Base-by-base conservation (phyloP, 2,797 vertebrate genomes). In the Ctenochaetus hawaiiensis region DNA sequence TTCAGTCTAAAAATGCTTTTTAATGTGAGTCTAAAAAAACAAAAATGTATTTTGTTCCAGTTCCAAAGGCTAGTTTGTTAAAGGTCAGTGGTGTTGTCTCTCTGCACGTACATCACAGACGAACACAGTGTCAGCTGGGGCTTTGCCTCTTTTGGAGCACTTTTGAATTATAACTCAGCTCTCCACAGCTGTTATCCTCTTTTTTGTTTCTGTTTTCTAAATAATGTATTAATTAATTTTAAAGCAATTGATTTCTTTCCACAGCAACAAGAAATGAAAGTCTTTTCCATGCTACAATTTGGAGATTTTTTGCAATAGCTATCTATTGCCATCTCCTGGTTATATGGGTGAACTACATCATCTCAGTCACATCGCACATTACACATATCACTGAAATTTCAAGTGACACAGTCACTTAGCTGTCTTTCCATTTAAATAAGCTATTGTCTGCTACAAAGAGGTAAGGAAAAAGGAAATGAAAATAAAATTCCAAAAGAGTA, bases 291-390 rank as follows among this genome's bases (percentile, higher is more conserved):
- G 10, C 8, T 0, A 1, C 5, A 6, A 4, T 17, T 48, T 20
- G 17, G 2, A n/a, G 41, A 20, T 51, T 78, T 57, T 72, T 30
- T 49, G 11, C 8, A 26, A 2, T 6, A 17, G 62, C 43, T 60
- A n/a, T 89, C 30, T 92, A 34, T 59, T 41, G 72, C 92, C 94
- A 93, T 80, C 94, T 94, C 3, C 67, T 92, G 94, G 90, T 17
- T 37, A 59, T 14, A 52, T 1, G 4, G 4, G 1, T 16, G 37
- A 72, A 83, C 30, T 22, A 79, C 83, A 84, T 5, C 39, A 11
- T 59, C 30, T 34, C 30, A 34, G 30, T 34, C 2, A 13, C 2
- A 4, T 57, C 18, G 54, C 2, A 23, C 39, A 49, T 8, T 34
- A 34, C 30, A 34, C 2, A 16, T 14, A 43, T 1, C n/a, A 41